Base-by-base conservation (phyloP, 2,888 invertebrate species). In the Volucella bombylans region DNA sequence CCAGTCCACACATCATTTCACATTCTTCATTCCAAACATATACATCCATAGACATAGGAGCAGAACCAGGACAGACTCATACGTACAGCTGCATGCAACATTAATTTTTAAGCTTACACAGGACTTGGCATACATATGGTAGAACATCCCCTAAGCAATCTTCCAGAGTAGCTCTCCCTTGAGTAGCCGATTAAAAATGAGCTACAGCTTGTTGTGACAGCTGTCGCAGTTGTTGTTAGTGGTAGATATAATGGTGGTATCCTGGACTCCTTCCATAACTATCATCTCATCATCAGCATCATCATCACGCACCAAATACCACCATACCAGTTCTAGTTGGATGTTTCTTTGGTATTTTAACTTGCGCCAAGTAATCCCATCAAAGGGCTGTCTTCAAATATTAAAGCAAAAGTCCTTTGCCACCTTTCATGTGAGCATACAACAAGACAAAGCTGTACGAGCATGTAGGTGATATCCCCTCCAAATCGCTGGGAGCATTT, bases 131-230 rank as follows among this genome's bases (percentile, higher is more conserved):
- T 57, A 57, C 39, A 47, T 38, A 57, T 49, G 10, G 2, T 10
- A 43, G 12, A n/a, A 38, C 38, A 38, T 38, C 71, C 9, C 8
- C 62, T 61, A 54, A 45, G 54, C 72, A 62, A 64, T 55, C 31
- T 45, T 43, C 8, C 39, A 1, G 38, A 64, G 64, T 73, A 64
- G 47, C 64, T 55, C 31, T 31, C 64, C 64, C 55, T 64, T 64
- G 55, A 74, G 74, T 74, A 31, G 74, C 65, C 65, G 68, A 77
- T 77, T 77, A 77, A 77, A 77, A 77, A 77, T 68, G 76, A 59
- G 61, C 55, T 61, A 65, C 59, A 52, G 49, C 76, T 68, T 68
- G 68, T 68, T 77, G 67, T 59, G 76, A 77, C 76, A 68, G 59
- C 76, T 77, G 76, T 61, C 61, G 45, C 50, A 59, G 62, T 64